Evolutionary conservation across 2,113 vertebrate genomes (phyloP), one percentile per base, ranked within the genome.

Genomic region (Arenaria interpres): DNA sequence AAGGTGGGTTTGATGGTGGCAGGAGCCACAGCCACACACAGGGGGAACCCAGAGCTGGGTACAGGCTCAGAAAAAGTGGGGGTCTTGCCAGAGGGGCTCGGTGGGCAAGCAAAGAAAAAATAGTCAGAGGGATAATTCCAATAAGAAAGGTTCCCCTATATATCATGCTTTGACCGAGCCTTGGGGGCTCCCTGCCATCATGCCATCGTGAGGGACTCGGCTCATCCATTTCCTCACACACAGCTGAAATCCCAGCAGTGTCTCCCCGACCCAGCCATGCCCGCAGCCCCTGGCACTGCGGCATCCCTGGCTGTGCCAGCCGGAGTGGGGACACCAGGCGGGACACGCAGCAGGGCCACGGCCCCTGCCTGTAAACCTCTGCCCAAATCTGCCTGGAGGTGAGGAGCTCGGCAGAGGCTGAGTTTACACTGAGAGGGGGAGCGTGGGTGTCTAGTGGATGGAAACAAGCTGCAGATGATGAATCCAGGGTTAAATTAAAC

Each of bases 401-500:
- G 59, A 91, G 39, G 39, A 22, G 53, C 86, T 77, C 12, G 0
- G 46, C 78, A 66, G 63, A 45, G 56, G 50, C 66, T 57, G 73
- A 57, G 90, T 60, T 91, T 77, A 93, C 74, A 76, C 20, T 5
- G 87, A 18, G 73, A 71, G 77, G 89, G 73, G 69, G 94, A 93
- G 85, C 27, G 2, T 2, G 48, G 76, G 95, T 88, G 85, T 84
- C 82, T 89, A 15, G 37, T 4, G 74, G 96, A 96, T 90, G 92
- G 96, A 90, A 97, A 93, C 93, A 96, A 97, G 94, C 95, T 96
- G 96, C 20, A 1, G 73, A 41, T 86, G 94, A 81, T 92, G 95
- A 96, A 93, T 90, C 94, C 77, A 35, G 86, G 76, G 85, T 79
- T 97, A 97, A 95, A 93, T 96, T 97, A 97, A 97, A 97, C 97